Conservation (phyloP, 2,888 invertebrate genomes). For the Abrostola tripartita region DNA sequence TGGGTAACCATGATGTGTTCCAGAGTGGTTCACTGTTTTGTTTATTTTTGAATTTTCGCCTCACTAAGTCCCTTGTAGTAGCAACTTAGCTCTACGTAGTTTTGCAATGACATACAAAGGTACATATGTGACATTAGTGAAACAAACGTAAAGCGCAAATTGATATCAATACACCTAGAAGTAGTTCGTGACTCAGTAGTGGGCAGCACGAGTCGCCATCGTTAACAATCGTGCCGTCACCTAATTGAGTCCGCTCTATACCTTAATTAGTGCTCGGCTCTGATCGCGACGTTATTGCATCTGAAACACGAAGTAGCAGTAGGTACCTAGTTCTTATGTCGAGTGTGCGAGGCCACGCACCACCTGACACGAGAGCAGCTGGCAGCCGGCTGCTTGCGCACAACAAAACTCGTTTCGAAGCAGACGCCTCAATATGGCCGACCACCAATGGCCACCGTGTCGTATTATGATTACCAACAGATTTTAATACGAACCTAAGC, state of each 20-base stretch:
- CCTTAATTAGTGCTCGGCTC: constrained; percentile 66
- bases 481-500: constrained; percentile 50
- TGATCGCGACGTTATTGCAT: constrained; percentile 52
- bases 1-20: neutral
- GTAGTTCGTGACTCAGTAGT: constrained; percentile 56
- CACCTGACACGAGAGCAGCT: constrained; percentile 85
- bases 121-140: constrained; percentile 15
- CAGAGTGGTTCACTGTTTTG: neutral
- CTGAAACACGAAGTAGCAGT: constrained; percentile 40
- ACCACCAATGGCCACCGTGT: constrained; percentile 63
- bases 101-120: neutral
- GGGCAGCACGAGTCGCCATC: constrained; percentile 56
- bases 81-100: neutral
- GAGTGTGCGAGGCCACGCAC: constrained; percentile 78
- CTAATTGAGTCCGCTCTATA: constrained; percentile 71
- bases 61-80: neutral
- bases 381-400: constrained; percentile 82
- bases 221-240: constrained; percentile 69
- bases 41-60: neutral
- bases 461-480: constrained; percentile 56
- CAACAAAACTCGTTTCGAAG: constrained; percentile 84
- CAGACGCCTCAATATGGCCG: constrained; percentile 82
- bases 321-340: constrained; percentile 65
- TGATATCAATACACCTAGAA: constrained; percentile 27
- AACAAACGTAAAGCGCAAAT: constrained; percentile 29